Evolutionary conservation across 2,797 vertebrate species (phyloP).

Genomic region (Phylloscopus collybita): DNA sequence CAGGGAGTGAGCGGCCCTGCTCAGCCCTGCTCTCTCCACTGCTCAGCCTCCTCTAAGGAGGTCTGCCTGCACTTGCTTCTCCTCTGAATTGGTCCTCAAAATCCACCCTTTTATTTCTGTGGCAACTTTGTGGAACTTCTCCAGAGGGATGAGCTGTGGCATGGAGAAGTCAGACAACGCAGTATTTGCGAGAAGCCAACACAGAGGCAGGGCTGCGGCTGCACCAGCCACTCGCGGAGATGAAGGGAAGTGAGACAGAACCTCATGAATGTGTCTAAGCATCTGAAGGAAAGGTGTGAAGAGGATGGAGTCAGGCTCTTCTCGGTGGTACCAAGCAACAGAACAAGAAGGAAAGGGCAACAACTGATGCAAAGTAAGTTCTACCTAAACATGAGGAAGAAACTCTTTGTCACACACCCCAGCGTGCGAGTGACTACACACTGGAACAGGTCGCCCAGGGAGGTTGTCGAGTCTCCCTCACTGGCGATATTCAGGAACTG

Average conservation of each 20-base stretch:
- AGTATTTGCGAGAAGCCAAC: not conserved
- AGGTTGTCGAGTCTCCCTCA: not conserved
- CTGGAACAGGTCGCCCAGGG: not conserved
- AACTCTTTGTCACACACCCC: not conserved
- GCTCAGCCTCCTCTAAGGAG: rapidly evolving
- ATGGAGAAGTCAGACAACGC: not conserved
- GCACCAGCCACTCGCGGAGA: rapidly evolving
- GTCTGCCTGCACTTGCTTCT: not conserved
- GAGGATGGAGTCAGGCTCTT: not conserved
- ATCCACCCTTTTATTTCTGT: not conserved
- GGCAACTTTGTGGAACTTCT: not conserved
- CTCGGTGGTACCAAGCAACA: rapidly evolving
- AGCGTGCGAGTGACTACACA: not conserved
- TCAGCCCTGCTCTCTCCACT: rapidly evolving
- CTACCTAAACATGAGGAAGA: not conserved
- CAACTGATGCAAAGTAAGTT: not conserved
- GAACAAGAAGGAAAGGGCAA: not conserved
- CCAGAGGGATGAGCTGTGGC: rapidly evolving
- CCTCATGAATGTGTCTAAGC: too few relatives aligned
- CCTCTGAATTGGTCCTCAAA: not conserved
- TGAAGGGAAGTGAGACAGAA: not conserved
- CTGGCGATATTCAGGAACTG: not conserved
- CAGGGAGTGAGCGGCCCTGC: rapidly evolving
- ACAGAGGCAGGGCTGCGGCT: rapidly evolving
- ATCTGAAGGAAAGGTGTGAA: too few relatives aligned